Conservation (phyloP, 2,888 invertebrate genomes). For the Drosophila suboccidentalis region DNA sequence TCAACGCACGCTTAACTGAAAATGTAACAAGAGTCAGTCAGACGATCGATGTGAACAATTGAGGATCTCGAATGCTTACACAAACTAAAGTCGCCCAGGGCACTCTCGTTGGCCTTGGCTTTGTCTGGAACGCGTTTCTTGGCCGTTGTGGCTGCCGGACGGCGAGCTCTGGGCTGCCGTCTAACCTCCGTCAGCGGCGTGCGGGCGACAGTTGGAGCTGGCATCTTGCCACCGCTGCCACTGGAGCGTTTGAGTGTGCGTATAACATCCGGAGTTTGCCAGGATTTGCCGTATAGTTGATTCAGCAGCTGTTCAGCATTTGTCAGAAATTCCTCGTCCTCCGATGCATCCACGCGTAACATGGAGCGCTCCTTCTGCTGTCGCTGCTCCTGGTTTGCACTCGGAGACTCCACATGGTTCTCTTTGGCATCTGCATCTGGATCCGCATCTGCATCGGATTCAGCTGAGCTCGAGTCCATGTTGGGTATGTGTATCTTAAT, state of each 20-base stretch:
- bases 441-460: constrained; percentile 33
- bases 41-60: too few relatives aligned
- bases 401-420: background rate
- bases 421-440: constrained; percentile 6
- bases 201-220: background rate
- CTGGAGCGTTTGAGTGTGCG: constrained; percentile 75
- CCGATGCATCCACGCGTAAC: constrained; percentile 41
- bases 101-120: constrained; percentile 66
- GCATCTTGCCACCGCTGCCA: constrained; percentile 48
- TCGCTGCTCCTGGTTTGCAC: constrained; percentile 1
- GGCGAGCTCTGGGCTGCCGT: constrained; percentile 24
- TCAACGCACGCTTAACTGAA: constrained; percentile 52
- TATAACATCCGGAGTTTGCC: constrained; percentile 85
- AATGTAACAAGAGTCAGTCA: background rate
- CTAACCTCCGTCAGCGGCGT: constrained; percentile 35
- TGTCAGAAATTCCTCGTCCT: constrained; percentile 71
- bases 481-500: constrained; percentile 84
- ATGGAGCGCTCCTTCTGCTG: constrained; percentile 24
- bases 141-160: constrained; percentile 20
- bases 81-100: constrained; percentile 79
- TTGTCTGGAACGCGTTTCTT: constrained; percentile 24
- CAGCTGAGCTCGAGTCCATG: constrained; percentile 49
- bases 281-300: constrained; percentile 83
- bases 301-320: constrained; percentile 80
- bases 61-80: constrained; percentile 68